phyloP scores from a whole-genome alignment of 2,113 vertebrate species.

The Scalopus aquaticus region DNA sequence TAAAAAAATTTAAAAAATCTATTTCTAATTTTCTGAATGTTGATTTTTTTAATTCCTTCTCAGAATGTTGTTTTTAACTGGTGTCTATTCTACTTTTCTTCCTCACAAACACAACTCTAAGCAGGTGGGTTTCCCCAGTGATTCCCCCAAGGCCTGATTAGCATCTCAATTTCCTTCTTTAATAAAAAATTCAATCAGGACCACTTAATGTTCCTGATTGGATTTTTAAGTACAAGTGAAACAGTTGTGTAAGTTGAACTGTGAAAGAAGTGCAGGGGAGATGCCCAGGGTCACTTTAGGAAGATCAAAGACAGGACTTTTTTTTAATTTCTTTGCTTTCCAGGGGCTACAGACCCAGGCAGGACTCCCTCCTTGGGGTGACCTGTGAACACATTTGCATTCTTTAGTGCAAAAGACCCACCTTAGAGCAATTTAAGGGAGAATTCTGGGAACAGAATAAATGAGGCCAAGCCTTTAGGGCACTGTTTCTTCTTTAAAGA shows the following conservation, averaged over 20 bases:
- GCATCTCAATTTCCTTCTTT: constrained; percentile 71
- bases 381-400: constrained; percentile 29
- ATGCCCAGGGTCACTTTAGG: neutral
- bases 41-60: constrained; percentile 17
- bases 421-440: constrained; percentile 43
- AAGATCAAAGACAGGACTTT: constrained; percentile 37
- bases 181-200: constrained; percentile 70
- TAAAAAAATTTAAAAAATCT: too few species aligned
- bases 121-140: constrained; percentile 43
- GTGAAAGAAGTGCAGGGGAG: constrained; percentile 34
- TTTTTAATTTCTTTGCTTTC: constrained; percentile 49
- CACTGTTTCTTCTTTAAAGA: constrained; percentile 36
- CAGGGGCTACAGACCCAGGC: neutral
- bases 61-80: neutral
- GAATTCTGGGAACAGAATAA: constrained; percentile 45
- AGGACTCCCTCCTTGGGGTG: constrained; percentile 10
- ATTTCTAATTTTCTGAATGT: constrained; percentile 39
- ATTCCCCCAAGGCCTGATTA: constrained; percentile 65
- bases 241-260: constrained; percentile 32
- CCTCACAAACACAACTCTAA: constrained; percentile 5
- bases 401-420: constrained; percentile 61
- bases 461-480: constrained; percentile 1
- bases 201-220: constrained; percentile 65
- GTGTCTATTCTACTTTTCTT: neutral
- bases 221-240: constrained; percentile 76